A percentile compares a stretch with the other conserved stretches of the same genome.
phyloP scores from a whole-genome alignment of 1,140 invertebrate species.

The Acromyrmex echinatior region DNA sequence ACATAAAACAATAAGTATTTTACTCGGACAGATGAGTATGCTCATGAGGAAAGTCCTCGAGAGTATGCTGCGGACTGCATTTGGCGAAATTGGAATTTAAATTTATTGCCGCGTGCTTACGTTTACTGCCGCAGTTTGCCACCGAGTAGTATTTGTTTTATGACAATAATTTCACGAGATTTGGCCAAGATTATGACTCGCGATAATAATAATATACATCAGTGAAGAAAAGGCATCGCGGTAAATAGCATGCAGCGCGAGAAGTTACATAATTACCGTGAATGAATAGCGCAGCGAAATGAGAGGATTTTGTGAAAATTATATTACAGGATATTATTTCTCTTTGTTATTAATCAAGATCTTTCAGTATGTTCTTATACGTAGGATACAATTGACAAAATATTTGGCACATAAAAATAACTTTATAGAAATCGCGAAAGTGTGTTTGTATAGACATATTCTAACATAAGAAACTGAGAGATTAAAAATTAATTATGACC shows the following conservation, averaged over 20 bases:
- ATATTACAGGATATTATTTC: neutral
- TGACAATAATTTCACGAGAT: constrained; percentile 71
- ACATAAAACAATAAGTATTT: constrained; percentile 57
- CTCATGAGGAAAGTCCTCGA: constrained; percentile 14
- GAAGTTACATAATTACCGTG: constrained; percentile 50
- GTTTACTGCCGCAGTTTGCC: constrained; percentile 55
- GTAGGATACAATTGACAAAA: neutral
- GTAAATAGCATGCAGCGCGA: constrained; percentile 30
- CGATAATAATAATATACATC: constrained; percentile 62
- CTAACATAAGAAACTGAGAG: neutral
- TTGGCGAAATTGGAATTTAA: constrained; percentile 74
- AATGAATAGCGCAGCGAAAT: constrained; percentile 32
- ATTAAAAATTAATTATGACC: too few relatives aligned
- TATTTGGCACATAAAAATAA: neutral
- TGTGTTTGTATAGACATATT: neutral
- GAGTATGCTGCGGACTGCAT: constrained; percentile 59
- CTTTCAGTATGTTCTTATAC: neutral
- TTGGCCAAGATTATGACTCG: constrained; percentile 66
- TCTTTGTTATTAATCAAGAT: constrained; percentile 19
- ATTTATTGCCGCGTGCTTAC: constrained; percentile 71
- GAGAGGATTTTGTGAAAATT: constrained; percentile 39
- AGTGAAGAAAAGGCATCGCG: constrained; percentile 17
- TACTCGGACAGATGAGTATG: constrained; percentile 47
- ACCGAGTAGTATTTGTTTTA: constrained; percentile 66
- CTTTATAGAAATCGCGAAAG: neutral